Evolutionary conservation across 2,113 vertebrate genomes (phyloP), one percentile per base, ranked within the genome.

Genomic region (Synodontis membranacea): DNA sequence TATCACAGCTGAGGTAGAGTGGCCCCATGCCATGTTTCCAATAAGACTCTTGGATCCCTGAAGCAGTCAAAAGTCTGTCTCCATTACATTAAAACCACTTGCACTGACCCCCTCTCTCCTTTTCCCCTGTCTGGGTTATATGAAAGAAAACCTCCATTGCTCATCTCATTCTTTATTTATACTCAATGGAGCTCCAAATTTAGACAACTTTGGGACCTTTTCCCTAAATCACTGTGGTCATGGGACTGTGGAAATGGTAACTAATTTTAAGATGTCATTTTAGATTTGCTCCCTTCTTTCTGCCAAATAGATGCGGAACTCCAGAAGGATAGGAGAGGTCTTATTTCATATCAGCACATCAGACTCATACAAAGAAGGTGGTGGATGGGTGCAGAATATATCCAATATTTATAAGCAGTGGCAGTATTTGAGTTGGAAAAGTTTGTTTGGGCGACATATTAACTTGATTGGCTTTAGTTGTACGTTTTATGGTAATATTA

Each of bases 61-160:
- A 92, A 95, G 94, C 94, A 88, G 91, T 92, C 92, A 91, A 88
- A 91, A 91, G 93, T 93, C 92, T 88, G 88, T 94, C 93, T 94
- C 91, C 88, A 94, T 95, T 94, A 94, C 87, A 92, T 90, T 93
- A 91, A 90, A 86, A 92, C 89, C 84, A 88, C 91, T 89, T 90
- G 90, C 85, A 85, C 92, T 92, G 92, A 93, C 92, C 90, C 87
- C 86, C 86, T 88, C 90, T 89, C 88, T 92, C 82, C 87, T 93
- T 90, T 92, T 92, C 91, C 88, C 91, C 81, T 54, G 72, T 60
- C 82, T 70, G 91, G 90, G 86, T 89, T 86, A 91, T 90, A 93
- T 91, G 89, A 94, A 92, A 91, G 89, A 91, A 88, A 90, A 82
- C 81, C 88, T 92, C 91, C 78, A 92, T 92, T 91, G 86, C 85